These are phyloP conservation scores for Hemithea aestivaria DNA, from an alignment of 2,888 invertebrate species.

Conservation along the genomic window DNA sequence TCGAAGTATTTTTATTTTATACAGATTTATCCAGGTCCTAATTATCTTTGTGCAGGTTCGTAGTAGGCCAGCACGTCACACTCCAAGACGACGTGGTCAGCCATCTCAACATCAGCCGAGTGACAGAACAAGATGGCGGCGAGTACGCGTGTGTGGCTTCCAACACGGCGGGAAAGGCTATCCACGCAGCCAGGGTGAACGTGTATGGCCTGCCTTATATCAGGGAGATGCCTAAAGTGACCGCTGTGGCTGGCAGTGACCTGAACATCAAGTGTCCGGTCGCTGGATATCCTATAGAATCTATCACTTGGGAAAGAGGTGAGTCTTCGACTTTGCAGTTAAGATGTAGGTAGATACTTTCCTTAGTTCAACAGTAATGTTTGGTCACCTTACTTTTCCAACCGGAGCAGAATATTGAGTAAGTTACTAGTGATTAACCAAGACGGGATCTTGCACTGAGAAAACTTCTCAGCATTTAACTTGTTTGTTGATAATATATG, in stretches of 20 bases:
- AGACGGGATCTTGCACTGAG: no score
- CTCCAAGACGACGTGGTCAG: conserved; percentile 95
- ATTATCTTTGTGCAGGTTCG: conserved; percentile 86
- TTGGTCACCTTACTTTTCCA: no score
- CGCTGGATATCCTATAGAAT: conserved; percentile 92
- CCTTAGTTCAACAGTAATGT: no score
- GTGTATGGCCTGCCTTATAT: conserved; percentile 93
- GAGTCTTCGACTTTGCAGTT: no score
- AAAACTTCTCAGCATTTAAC: no score
- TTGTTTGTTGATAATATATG: no score
- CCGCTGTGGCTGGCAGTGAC: conserved; percentile 90
- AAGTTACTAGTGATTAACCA: no score
- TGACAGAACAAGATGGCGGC: conserved; percentile 93
- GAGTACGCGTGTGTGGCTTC: conserved; percentile 92
- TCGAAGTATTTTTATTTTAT: no score
- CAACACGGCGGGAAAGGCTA: conserved; percentile 88
- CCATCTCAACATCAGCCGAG: conserved; percentile 92
- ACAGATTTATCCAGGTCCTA: neutral
- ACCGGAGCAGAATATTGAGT: no score
- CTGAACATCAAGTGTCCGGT: conserved; percentile 93
- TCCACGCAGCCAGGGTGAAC: conserved; percentile 91
- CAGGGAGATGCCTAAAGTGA: conserved; percentile 92
- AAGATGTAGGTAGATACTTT: no score
- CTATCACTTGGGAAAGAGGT: conserved; percentile 95
- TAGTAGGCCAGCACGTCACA: conserved; percentile 94